Percentiles rank a stretch among this genome's conserved stretches.
Conservation (phyloP, 1,140 invertebrate genomes). For the Ericerus pela region DNA sequence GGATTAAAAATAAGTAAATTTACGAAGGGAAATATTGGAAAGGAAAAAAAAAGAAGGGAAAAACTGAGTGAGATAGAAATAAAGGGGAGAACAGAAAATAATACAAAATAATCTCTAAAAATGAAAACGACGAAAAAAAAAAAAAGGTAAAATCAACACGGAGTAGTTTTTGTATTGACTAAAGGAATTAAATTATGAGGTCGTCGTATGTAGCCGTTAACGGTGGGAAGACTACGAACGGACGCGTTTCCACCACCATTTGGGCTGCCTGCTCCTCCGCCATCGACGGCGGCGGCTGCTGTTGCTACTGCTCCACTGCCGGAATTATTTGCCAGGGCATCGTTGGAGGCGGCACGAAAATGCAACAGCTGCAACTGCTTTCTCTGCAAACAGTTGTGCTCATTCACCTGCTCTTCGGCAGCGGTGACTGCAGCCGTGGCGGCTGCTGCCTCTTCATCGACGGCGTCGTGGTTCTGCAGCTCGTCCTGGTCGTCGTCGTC, state of each 20-base stretch:
- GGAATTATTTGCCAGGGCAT: not conserved
- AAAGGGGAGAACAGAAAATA: too few relatives aligned
- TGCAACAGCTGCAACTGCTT: too few relatives aligned
- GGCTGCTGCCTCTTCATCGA: not conserved
- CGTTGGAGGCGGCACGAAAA: not conserved
- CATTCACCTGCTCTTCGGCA: too few relatives aligned
- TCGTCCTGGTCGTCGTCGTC: not conserved
- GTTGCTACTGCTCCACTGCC: too few relatives aligned
- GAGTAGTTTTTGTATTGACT: conserved; percentile 9
- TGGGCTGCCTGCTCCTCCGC: too few relatives aligned
- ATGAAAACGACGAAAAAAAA: too few relatives aligned
- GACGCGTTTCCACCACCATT: not conserved
- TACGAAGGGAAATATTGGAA: not conserved
- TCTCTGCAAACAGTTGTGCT: too few relatives aligned
- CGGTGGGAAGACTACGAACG: not conserved
- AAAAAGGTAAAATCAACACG: not conserved
- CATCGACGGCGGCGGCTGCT: too few relatives aligned
- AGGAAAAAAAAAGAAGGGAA: not conserved
- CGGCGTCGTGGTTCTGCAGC: not conserved
- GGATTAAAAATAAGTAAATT: too few relatives aligned
- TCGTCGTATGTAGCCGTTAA: not conserved
- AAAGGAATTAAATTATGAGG: conserved; percentile 11
- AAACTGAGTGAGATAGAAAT: not conserved
- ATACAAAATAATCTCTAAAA: too few relatives aligned
- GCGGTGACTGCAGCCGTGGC: not conserved